These are phyloP conservation scores for Herpetotheres cachinnans DNA, from an alignment of 2,113 vertebrate species.

Conservation along the genomic window DNA sequence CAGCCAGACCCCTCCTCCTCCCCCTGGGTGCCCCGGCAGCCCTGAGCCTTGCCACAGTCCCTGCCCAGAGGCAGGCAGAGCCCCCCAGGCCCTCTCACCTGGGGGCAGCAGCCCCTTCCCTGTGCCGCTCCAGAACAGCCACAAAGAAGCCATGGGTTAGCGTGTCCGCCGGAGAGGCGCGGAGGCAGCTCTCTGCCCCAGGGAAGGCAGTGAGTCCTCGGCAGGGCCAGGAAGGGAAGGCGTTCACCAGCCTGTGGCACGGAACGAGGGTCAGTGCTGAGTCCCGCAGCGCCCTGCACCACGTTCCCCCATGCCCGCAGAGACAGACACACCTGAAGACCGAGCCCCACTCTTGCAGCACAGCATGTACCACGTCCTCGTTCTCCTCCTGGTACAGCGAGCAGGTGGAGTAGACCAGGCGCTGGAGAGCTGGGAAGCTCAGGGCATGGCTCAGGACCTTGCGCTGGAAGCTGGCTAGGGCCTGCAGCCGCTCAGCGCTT, in stretches of 20 bases:
- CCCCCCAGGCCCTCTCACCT: background rate
- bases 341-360: slow-evolving; percentile 72
- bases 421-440: slow-evolving; percentile 81
- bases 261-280: background rate
- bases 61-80: background rate
- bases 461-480: slow-evolving; percentile 86
- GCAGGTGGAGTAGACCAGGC: slow-evolving; percentile 93
- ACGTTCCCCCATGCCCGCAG: accelerated
- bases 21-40: accelerated
- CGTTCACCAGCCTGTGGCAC: slow-evolving; percentile 73
- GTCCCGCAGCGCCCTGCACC: accelerated
- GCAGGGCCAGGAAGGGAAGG: slow-evolving; percentile 85
- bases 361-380: slow-evolving; percentile 81
- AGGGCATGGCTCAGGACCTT: slow-evolving; percentile 81
- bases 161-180: slow-evolving; percentile 80
- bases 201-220: slow-evolving; percentile 79
- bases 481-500: slow-evolving; percentile 70
- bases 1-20: too few relatives aligned
- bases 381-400: slow-evolving; percentile 90
- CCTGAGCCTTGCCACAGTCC: background rate
- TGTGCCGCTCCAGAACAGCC: slow-evolving; percentile 79
- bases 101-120: background rate
- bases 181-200: slow-evolving; percentile 78
- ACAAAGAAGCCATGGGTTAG: slow-evolving; percentile 91
- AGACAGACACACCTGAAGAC: slow-evolving; percentile 78